Conservation (phyloP, 1,140 invertebrate genomes). For the Ephestia elutella region DNA sequence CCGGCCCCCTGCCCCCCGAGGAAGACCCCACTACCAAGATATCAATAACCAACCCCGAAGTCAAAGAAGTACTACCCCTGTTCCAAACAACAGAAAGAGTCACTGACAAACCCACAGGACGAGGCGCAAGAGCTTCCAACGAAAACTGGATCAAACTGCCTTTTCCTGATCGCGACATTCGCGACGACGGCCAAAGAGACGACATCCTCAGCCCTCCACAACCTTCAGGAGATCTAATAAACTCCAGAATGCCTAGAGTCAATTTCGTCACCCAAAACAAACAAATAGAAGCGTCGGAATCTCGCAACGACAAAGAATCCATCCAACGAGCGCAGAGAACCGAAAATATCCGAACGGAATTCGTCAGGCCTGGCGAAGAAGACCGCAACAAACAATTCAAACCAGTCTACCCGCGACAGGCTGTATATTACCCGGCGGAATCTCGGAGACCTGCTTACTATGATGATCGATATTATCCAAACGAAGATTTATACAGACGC, state of each 20-base stretch:
- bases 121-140: constrained; percentile 66
- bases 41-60: constrained; percentile 45
- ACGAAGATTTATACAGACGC: constrained; percentile 59
- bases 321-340: constrained; percentile 55
- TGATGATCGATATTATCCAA: constrained; percentile 59
- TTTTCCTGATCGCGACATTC: constrained; percentile 45
- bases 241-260: constrained; percentile 68
- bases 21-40: constrained; percentile 59
- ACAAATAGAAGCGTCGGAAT: constrained; percentile 65
- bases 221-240: constrained; percentile 62
- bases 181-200: constrained; percentile 42
- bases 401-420: constrained; percentile 66
- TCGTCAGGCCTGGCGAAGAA: constrained; percentile 62
- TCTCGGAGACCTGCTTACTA: constrained; percentile 54
- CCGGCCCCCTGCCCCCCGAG: constrained; percentile 43
- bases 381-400: constrained; percentile 48
- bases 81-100: constrained; percentile 63
- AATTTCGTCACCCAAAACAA: constrained; percentile 73
- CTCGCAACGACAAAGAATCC: constrained; percentile 65
- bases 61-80: constrained; percentile 38
- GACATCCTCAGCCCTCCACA: constrained; percentile 58
- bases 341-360: constrained; percentile 68
- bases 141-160: constrained; percentile 73
- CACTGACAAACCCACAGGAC: constrained; percentile 64
- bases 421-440: constrained; percentile 68